Conservation (phyloP, 2,888 invertebrate genomes). For the Lasioglossum lativentre region DNA sequence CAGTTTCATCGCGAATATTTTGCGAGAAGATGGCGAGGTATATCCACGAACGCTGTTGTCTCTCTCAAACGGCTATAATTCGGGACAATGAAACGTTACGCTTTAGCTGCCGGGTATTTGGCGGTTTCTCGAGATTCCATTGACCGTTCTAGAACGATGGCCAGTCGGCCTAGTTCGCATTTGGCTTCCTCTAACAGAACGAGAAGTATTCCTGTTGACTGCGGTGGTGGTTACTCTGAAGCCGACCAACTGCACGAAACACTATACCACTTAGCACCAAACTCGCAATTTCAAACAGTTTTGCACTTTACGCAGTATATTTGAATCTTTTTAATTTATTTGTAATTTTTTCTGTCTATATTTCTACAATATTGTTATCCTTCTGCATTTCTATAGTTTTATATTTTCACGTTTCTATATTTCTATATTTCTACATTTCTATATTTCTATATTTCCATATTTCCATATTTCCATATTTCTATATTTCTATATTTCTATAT, state of each 20-base stretch:
- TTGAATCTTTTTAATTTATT: background rate
- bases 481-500: no score
- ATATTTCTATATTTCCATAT: no score
- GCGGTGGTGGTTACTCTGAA: slow-evolving; percentile 66
- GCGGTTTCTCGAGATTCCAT: slow-evolving; percentile 68
- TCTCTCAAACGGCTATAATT: slow-evolving; percentile 25
- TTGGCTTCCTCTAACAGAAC: slow-evolving; percentile 76
- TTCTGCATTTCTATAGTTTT: no score
- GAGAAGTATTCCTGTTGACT: slow-evolving; percentile 52
- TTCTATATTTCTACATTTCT: no score
- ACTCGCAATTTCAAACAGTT: slow-evolving; percentile 37
- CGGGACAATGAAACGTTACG: slow-evolving; percentile 48
- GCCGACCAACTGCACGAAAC: slow-evolving; percentile 75
- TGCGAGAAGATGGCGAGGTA: background rate
- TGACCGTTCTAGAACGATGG: slow-evolving; percentile 47
- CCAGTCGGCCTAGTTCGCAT: slow-evolving; percentile 77
- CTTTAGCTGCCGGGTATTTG: slow-evolving; percentile 60
- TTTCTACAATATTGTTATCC: background rate
- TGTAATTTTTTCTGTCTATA: background rate
- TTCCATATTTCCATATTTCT: no score
- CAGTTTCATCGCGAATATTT: slow-evolving; percentile 12
- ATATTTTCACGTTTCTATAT: no score
- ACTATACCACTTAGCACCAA: slow-evolving; percentile 61
- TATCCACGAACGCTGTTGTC: slow-evolving; percentile 1
- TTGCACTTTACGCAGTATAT: background rate